Evolutionary conservation across 2,888 invertebrate genomes (phyloP).

Genomic region (Pogonocherus hispidulus): DNA sequence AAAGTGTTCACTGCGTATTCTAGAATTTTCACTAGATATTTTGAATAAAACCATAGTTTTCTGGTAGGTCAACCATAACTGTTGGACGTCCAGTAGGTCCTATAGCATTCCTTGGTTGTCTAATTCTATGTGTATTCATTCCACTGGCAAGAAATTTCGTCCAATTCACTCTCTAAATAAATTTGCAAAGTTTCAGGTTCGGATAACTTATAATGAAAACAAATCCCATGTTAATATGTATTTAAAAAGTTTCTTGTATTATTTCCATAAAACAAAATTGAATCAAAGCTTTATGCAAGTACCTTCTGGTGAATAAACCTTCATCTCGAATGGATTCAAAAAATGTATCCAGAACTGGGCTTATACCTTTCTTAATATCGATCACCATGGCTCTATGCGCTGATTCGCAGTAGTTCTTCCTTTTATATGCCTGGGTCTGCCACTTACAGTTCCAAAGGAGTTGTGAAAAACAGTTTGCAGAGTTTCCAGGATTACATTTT

Average conservation of each 20-base stretch:
- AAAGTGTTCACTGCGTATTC: slow-evolving; percentile 1
- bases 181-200: not conserved
- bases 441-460: too few relatives aligned
- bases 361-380: slow-evolving; percentile 8
- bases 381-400: slow-evolving; percentile 20
- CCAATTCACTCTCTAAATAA: not conserved
- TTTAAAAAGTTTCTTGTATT: not conserved
- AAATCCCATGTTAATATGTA: not conserved
- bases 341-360: not conserved
- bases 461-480: too few relatives aligned
- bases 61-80: not conserved
- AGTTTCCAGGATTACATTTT: not conserved
- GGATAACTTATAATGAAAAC: not conserved
- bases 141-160: not conserved
- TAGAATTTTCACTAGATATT: slow-evolving; percentile 1
- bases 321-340: slow-evolving; percentile 10
- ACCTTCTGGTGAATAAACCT: not conserved
- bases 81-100: not conserved
- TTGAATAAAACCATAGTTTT: slow-evolving; percentile 1
- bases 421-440: not conserved
- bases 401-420: slow-evolving; percentile 21
- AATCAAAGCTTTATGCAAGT: slow-evolving; percentile 13
- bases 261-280: slow-evolving; percentile 14
- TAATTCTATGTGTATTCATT: not conserved
- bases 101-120: not conserved